phyloP scores from a whole-genome alignment of 2,888 invertebrate species.

The Dorcus parallelipipedus region DNA sequence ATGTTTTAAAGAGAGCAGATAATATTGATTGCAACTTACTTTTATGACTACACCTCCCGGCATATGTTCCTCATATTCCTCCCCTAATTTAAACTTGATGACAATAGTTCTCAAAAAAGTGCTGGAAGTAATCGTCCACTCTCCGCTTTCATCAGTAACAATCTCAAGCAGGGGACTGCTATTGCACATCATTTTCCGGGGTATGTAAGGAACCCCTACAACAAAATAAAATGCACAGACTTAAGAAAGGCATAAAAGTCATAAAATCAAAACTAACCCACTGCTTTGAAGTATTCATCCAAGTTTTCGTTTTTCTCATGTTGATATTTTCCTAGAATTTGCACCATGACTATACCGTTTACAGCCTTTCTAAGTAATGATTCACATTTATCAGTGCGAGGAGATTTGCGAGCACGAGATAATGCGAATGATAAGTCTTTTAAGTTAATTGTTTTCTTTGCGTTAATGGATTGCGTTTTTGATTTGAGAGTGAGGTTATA shows the following conservation, averaged over 20 bases:
- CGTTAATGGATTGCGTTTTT: too few relatives aligned
- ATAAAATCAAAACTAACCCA: conserved; percentile 51
- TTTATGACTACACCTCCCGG: conserved; percentile 54
- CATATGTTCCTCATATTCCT: conserved; percentile 65
- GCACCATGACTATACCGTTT: conserved; percentile 47
- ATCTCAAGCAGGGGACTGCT: conserved; percentile 62
- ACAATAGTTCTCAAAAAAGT: conserved; percentile 57
- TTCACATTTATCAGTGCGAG: too few relatives aligned
- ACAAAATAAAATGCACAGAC: neutral
- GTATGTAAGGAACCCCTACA: conserved; percentile 63
- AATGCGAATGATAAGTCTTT: too few relatives aligned
- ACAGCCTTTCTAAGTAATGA: too few relatives aligned
- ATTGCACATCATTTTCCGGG: conserved; percentile 62
- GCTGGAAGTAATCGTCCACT: conserved; percentile 57
- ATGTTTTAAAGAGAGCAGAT: neutral
- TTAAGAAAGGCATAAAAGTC: neutral
- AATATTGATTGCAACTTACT: conserved; percentile 32
- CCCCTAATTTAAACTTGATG: conserved; percentile 56
- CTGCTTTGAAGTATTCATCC: conserved; percentile 61
- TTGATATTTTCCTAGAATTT: conserved; percentile 60
- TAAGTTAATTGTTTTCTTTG: too few relatives aligned
- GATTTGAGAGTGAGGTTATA: too few relatives aligned
- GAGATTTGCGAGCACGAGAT: too few relatives aligned
- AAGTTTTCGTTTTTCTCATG: conserved; percentile 64
- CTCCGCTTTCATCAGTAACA: conserved; percentile 50